These are phyloP conservation scores for Galerucella nymphaeae DNA, from an alignment of 2,888 invertebrate genomes.

Conservation along the genomic window DNA sequence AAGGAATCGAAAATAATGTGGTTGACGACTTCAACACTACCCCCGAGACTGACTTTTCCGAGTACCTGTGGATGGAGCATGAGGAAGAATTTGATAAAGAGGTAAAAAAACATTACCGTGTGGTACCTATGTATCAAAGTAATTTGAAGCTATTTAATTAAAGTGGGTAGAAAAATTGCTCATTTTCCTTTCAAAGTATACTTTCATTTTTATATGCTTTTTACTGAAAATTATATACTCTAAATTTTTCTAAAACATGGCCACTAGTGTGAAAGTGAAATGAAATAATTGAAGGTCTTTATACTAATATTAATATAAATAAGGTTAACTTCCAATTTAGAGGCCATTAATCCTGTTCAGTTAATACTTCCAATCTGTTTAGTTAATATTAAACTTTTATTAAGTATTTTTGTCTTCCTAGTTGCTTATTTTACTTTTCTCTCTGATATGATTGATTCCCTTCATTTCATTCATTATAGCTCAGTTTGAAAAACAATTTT, in stretches of 20 bases:
- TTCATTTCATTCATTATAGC: too few species aligned
- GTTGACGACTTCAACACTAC: slow-evolving; percentile 64
- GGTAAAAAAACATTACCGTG: slow-evolving; percentile 65
- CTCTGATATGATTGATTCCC: too few species aligned
- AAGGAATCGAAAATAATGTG: slow-evolving; percentile 55
- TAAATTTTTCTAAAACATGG: not conserved
- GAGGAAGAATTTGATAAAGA: slow-evolving; percentile 93
- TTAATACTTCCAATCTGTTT: not conserved
- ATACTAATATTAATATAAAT: not conserved
- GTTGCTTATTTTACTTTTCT: too few species aligned
- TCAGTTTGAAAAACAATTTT: too few species aligned
- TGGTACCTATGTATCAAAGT: not conserved
- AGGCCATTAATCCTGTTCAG: slow-evolving; percentile 2
- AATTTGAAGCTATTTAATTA: not conserved
- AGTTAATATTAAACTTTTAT: too few species aligned
- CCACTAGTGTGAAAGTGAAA: not conserved
- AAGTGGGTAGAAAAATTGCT: not conserved
- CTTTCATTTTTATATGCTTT: not conserved
- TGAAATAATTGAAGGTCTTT: not conserved
- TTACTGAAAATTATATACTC: not conserved
- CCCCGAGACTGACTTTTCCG: slow-evolving; percentile 81
- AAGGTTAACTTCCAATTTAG: not conserved
- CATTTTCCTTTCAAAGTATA: not conserved
- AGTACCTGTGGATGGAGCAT: slow-evolving; percentile 95
- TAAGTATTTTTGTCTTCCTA: too few species aligned